Evolutionary conservation across 2,113 vertebrate species (phyloP).

Genomic region (Opisthocomus hoazin): DNA sequence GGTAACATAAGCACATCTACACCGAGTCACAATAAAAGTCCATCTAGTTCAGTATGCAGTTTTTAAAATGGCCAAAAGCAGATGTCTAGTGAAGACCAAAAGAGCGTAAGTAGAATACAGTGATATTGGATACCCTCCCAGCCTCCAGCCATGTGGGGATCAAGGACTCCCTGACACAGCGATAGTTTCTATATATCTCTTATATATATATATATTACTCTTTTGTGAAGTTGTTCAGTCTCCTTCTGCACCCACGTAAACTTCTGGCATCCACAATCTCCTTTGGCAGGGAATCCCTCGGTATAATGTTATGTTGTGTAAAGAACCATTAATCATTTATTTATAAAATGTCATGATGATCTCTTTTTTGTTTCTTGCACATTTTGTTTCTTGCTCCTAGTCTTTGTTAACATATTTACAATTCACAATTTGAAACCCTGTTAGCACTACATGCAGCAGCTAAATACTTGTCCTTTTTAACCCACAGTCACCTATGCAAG

Average conservation of each 20-base stretch:
- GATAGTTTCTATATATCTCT: not conserved
- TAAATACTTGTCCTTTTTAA: not conserved
- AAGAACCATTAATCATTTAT: not conserved
- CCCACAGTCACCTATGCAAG: not conserved
- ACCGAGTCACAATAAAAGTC: not conserved
- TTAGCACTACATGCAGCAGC: not conserved
- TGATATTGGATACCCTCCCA: not conserved
- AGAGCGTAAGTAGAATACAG: not conserved
- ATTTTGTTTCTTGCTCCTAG: not conserved
- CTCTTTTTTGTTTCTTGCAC: not conserved
- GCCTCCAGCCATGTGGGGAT: not conserved
- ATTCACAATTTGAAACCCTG: not conserved
- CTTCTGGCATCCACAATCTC: not conserved
- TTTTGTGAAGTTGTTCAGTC: not conserved
- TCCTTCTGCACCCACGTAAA: not conserved
- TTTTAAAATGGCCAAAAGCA: not conserved
- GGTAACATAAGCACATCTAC: not conserved
- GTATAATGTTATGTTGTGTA: not conserved
- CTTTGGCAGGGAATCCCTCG: not conserved
- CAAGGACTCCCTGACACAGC: not conserved
- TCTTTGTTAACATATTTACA: not conserved
- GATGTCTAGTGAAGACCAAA: not conserved
- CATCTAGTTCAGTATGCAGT: not conserved
- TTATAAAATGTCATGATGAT: not conserved
- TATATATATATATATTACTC: not conserved